A percentile compares a stretch with the other conserved stretches of the same genome.
These are phyloP conservation scores for Neosalanx taihuensis DNA, from an alignment of 2,797 vertebrate species.

Conservation along the genomic window DNA sequence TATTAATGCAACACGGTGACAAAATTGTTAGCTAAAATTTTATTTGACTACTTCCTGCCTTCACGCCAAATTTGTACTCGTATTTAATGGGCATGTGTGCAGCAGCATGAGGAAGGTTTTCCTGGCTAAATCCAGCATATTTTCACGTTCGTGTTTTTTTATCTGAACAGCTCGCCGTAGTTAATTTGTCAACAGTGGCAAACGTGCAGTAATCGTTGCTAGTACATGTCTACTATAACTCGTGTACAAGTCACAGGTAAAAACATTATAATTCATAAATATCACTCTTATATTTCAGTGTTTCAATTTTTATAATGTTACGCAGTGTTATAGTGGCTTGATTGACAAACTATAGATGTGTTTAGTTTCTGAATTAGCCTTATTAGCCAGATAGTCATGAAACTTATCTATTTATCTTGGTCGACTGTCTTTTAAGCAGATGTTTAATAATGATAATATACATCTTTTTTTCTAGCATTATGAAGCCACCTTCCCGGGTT, in stretches of 20 bases:
- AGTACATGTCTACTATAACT: neutral
- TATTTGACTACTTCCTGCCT: too few relatives aligned
- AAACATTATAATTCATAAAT: neutral
- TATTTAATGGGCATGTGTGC: too few relatives aligned
- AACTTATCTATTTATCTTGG: too few relatives aligned
- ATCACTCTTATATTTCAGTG: neutral
- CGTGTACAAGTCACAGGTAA: neutral
- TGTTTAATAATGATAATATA: neutral
- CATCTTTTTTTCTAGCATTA: constrained; percentile 8
- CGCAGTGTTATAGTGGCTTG: too few relatives aligned
- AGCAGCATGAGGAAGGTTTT: too few relatives aligned
- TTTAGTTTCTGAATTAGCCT: neutral
- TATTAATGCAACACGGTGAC: too few relatives aligned
- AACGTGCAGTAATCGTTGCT: neutral
- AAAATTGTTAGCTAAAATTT: too few relatives aligned
- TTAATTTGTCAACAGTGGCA: neutral
- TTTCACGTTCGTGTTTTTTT: neutral
- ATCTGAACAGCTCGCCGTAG: constrained; percentile 16
- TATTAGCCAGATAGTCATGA: neutral
- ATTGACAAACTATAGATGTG: neutral
- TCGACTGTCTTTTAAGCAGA: neutral
- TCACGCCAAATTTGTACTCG: too few relatives aligned
- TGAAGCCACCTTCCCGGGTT: constrained; percentile 61
- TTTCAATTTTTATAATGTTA: neutral
- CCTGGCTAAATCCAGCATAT: neutral